Evolutionary conservation across 2,797 vertebrate genomes (phyloP), one percentile per base, ranked within the genome.

Genomic region (Lagodon rhomboides): DNA sequence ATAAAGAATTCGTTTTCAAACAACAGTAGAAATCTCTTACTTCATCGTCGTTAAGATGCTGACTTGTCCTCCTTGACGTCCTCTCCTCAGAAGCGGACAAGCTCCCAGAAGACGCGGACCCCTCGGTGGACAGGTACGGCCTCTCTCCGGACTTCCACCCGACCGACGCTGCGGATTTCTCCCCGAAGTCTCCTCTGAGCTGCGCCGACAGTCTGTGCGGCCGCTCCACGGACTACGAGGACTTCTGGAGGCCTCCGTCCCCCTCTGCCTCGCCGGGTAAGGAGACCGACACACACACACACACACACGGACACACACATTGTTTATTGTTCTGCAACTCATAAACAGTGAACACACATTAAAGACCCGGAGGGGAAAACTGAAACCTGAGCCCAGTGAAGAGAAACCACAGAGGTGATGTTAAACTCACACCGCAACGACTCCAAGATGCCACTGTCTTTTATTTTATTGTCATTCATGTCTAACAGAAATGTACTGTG

Each of bases 211-310:
- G 96, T 83, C 94, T 95, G 72, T 94, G 96, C 67, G 96, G 94
- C n/a, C 95, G 95, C 43, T 96, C 95, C 63, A 95, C 96, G 0
- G 97, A 97, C 51, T 96, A 95, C 20, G 98, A 97, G 82, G 97
- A 98, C 86, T 97, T 96, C 87, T 99, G 98, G 98, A 97, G 98
- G 87, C 97, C 97, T 49, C 98, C 97, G 2, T 99, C 98, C 5
- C 98, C 98, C 12, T 99, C 98, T 0, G 97, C 95, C n/a, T 99
- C 98, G 0, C 97, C 98, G 77, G 98, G 97, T 97, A 8, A 38
- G 38, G 38, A 38, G 1, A 8, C 38, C 9, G 3, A 88, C 12
- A 4, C 2, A 62, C 61, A 25, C 41, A 12, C 47, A 17, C 47
- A 34, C 18, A 55, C 63, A 51, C 23, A 49, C 49, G 2, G 27